Evolutionary conservation across 2,797 vertebrate genomes (phyloP).

Genomic region (Sebastes itinus): DNA sequence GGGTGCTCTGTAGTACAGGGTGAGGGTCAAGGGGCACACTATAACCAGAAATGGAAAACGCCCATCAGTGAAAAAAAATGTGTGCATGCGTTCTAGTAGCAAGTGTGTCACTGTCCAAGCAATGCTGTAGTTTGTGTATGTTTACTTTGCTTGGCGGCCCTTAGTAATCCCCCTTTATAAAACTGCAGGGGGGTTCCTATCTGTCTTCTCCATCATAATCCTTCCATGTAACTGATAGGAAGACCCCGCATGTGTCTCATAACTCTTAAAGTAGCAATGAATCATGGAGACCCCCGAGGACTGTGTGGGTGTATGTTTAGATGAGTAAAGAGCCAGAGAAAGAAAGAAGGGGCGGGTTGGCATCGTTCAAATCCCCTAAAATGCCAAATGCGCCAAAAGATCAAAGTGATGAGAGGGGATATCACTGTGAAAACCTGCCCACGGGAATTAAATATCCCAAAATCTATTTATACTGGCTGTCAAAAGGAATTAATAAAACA

Average conservation of each 20-base stretch:
- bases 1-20: conserved; percentile 1
- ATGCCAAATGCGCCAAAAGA: conserved; percentile 35
- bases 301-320: conserved; percentile 24
- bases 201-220: conserved; percentile 64
- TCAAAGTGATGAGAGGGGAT: conserved; percentile 35
- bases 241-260: conserved; percentile 46
- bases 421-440: conserved; percentile 19
- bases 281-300: conserved; percentile 45
- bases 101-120: conserved; percentile 23
- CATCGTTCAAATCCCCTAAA: conserved; percentile 12
- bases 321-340: conserved; percentile 7
- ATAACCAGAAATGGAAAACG: conserved; percentile 44
- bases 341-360: background rate
- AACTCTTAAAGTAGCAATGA: conserved; percentile 62
- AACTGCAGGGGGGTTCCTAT: conserved; percentile 44
- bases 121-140: conserved; percentile 59
- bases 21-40: conserved; percentile 17
- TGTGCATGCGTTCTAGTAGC: background rate
- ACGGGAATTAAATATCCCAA: background rate
- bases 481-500: background rate
- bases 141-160: conserved; percentile 53
- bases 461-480: conserved; percentile 31
- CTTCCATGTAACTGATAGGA: conserved; percentile 71
- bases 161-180: conserved; percentile 50
- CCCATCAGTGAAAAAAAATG: conserved; percentile 15